Percentiles rank a stretch among this genome's conserved stretches.
These are phyloP conservation scores for Apotomis turbidana DNA, from an alignment of 2,888 invertebrate species.

Conservation along the genomic window DNA sequence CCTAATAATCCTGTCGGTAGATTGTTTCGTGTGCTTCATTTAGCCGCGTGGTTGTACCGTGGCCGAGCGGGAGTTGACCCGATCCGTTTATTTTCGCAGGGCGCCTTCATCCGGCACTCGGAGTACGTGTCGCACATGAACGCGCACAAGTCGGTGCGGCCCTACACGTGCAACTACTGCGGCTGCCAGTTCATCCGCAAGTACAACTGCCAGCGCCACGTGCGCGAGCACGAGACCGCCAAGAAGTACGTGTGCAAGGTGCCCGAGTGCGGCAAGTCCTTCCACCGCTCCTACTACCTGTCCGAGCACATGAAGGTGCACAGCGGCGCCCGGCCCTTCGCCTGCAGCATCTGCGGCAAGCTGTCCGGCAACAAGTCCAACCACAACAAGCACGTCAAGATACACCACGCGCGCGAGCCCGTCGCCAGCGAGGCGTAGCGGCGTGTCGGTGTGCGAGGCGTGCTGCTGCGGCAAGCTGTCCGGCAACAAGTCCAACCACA, in stretches of 20 bases:
- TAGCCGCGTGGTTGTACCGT: too few relatives aligned
- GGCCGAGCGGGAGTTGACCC: too few relatives aligned
- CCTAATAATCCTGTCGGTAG: too few relatives aligned
- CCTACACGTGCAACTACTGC: slow-evolving; percentile 95
- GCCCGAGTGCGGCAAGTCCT: slow-evolving; percentile 90
- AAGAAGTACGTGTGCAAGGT: slow-evolving; percentile 90
- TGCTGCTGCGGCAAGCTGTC: slow-evolving; percentile 96
- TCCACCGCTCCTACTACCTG: slow-evolving; percentile 94
- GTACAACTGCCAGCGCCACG: slow-evolving; percentile 94
- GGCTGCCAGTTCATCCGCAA: slow-evolving; percentile 95
- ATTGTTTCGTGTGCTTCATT: too few relatives aligned
- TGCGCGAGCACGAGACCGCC: slow-evolving; percentile 90
- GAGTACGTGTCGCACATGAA: slow-evolving; percentile 94
- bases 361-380: slow-evolving; percentile 95
- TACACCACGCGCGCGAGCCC: slow-evolving; percentile 94
- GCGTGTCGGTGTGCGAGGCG: slow-evolving; percentile 87
- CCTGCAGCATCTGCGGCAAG: slow-evolving; percentile 95
- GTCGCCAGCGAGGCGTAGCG: slow-evolving; percentile 91
- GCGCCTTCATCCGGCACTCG: slow-evolving; percentile 91
- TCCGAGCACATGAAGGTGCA: slow-evolving; percentile 95
- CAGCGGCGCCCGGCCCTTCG: slow-evolving; percentile 90
- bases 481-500: slow-evolving; percentile 95
- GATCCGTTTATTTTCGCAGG: slow-evolving; percentile 51
- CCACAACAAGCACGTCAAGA: slow-evolving; percentile 95
- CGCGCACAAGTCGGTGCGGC: slow-evolving; percentile 91